A percentile compares a stretch with the other conserved stretches of the same genome.
Evolutionary conservation across 92 coral and sea anemone genomes (phyloP).

Genomic region (Phenganax subtilis): DNA sequence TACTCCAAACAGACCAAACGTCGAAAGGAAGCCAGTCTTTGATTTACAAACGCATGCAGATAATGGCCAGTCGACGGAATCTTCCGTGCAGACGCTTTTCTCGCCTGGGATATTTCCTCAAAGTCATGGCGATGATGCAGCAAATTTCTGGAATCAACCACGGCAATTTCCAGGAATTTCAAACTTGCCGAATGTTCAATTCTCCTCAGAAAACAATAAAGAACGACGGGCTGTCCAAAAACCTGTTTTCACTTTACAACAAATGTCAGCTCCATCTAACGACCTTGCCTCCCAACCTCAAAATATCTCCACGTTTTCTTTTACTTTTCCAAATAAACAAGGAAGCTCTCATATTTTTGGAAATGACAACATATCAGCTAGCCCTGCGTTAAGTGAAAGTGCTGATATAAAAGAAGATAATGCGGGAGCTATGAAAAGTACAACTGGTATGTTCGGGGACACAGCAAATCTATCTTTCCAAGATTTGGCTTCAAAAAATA

Average conservation of each 20-base stretch:
- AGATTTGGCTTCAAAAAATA: constrained; percentile 9
- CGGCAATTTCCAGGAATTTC: not conserved
- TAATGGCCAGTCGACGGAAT: not conserved
- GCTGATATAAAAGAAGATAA: not conserved
- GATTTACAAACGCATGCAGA: not conserved
- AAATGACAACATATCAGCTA: not conserved
- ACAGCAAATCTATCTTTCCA: constrained; percentile 8
- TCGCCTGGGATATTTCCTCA: not conserved
- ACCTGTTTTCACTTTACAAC: not conserved
- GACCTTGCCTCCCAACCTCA: constrained; percentile 11
- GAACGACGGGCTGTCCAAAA: not conserved
- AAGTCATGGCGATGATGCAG: not conserved
- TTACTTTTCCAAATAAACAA: constrained; percentile 8
- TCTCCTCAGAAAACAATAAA: not conserved
- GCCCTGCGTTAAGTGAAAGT: not conserved
- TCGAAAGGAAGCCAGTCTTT: not conserved
- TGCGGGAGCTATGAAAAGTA: not conserved
- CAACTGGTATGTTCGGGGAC: not conserved
- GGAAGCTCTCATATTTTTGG: not conserved
- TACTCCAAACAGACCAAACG: constrained; percentile 6
- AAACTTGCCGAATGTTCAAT: not conserved
- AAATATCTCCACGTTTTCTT: constrained; percentile 25
- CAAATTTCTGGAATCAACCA: constrained; percentile 8
- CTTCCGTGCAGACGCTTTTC: not conserved
- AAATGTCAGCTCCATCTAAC: constrained; percentile 6